phyloP scores from a whole-genome alignment of 30 jellyfish, hydroid and myxozoan species.

The Aurelia sp. region DNA sequence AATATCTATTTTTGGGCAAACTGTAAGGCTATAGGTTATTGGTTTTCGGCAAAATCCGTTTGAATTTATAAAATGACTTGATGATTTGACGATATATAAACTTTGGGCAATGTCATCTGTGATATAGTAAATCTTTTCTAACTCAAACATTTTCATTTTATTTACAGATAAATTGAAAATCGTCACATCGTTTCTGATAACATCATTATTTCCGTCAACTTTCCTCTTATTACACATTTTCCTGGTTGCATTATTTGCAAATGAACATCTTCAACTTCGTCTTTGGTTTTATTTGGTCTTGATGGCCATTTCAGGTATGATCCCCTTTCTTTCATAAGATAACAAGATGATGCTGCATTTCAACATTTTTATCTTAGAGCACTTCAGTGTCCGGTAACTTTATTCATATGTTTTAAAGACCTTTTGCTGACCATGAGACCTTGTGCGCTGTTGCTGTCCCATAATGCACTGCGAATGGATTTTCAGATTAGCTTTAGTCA shows the following conservation, averaged over 20 bases:
- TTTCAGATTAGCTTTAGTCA: too few relatives aligned
- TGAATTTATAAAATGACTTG: background rate
- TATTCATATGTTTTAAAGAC: too few relatives aligned
- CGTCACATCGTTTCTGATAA: background rate
- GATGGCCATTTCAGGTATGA: background rate
- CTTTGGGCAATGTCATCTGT: background rate
- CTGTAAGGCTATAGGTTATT: too few relatives aligned
- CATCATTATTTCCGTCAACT: slow-evolving; percentile 10
- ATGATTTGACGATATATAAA: background rate
- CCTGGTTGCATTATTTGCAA: background rate
- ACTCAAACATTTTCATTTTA: background rate
- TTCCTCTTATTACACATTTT: background rate
- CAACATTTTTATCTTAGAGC: too few relatives aligned
- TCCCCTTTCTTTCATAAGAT: too few relatives aligned
- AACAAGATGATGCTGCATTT: too few relatives aligned
- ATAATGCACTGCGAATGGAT: too few relatives aligned
- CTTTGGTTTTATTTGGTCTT: background rate
- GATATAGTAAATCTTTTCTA: background rate
- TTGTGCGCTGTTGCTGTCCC: too few relatives aligned
- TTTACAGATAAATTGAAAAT: background rate
- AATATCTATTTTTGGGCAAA: too few relatives aligned
- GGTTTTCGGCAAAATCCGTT: too few relatives aligned
- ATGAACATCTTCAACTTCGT: background rate
- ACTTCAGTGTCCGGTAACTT: too few relatives aligned
- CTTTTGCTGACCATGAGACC: too few relatives aligned